phyloP scores from a whole-genome alignment of 2,113 vertebrate genomes.

The Hippocampus comes region DNA sequence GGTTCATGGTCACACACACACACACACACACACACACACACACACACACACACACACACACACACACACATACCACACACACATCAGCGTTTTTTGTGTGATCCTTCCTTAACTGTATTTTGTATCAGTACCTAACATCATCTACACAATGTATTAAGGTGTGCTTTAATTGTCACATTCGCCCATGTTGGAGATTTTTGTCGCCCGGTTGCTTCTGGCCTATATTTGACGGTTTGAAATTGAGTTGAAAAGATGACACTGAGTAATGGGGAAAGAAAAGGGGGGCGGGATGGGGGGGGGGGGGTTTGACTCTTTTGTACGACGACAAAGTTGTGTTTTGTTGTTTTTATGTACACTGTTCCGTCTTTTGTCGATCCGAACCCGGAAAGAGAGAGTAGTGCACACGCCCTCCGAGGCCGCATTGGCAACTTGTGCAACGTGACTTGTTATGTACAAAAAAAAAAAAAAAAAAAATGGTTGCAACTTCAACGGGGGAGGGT shows the following conservation, averaged over 20 bases:
- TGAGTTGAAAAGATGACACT: slow-evolving; percentile 35
- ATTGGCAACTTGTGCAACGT: slow-evolving; percentile 32
- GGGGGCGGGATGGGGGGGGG: neutral
- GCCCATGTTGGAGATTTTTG: slow-evolving; percentile 49
- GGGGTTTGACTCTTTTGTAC: slow-evolving; percentile 44
- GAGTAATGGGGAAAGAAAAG: too few species aligned
- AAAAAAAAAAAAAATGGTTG: slow-evolving; percentile 16
- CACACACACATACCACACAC: slow-evolving; percentile 5
- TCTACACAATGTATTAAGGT: slow-evolving; percentile 27
- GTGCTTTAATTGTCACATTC: slow-evolving; percentile 58
- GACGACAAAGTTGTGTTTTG: slow-evolving; percentile 49
- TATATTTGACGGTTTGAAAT: slow-evolving; percentile 55
- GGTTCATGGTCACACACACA: slow-evolving; percentile 28
- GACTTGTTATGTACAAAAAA: slow-evolving; percentile 33
- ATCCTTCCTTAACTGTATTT: slow-evolving; percentile 61
- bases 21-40: neutral
- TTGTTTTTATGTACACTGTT: slow-evolving; percentile 53
- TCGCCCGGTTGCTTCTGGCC: slow-evolving; percentile 48
- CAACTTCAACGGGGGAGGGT: neutral
- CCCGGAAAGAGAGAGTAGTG: slow-evolving; percentile 52
- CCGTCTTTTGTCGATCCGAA: slow-evolving; percentile 57
- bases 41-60: slow-evolving; percentile 7
- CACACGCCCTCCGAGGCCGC: slow-evolving; percentile 58
- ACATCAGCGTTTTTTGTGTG: slow-evolving; percentile 55
- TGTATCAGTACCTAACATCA: slow-evolving; percentile 59